A percentile compares a stretch with the other conserved stretches of the same genome.
These are phyloP conservation scores for Notocelia uddmanniana DNA, from an alignment of 2,888 invertebrate genomes.

Conservation along the genomic window DNA sequence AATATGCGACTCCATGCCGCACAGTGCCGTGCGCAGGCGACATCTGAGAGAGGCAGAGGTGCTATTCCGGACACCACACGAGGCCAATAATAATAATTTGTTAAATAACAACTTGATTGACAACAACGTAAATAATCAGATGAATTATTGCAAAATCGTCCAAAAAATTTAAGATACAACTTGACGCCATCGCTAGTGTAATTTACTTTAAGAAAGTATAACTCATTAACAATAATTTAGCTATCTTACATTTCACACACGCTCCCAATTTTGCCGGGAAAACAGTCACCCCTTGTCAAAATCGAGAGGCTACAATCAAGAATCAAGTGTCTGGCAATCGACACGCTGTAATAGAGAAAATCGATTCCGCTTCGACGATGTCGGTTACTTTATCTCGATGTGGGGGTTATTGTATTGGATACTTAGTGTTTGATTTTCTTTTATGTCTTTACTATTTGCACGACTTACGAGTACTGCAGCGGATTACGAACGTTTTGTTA, in stretches of 20 bases:
- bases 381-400: conserved; percentile 34
- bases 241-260: conserved; percentile 17
- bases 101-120: too few species aligned
- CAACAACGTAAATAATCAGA: too few species aligned
- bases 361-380: conserved; percentile 37
- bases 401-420: conserved; percentile 32
- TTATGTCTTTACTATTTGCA: background rate
- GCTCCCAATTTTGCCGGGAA: conserved; percentile 14
- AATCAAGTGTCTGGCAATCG: conserved; percentile 43
- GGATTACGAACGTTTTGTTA: too few species aligned
- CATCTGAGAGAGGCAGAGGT: too few species aligned
- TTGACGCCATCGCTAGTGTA: too few species aligned
- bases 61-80: too few species aligned
- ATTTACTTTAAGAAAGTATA: background rate
- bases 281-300: conserved; percentile 42
- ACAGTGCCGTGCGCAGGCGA: too few species aligned
- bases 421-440: conserved; percentile 25
- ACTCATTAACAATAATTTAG: background rate
- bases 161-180: too few species aligned
- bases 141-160: too few species aligned
- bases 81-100: too few species aligned
- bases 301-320: conserved; percentile 38
- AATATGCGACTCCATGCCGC: too few species aligned
- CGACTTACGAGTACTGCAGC: too few species aligned
- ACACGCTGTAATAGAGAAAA: conserved; percentile 42